phyloP scores from a whole-genome alignment of 1,140 invertebrate genomes.

The Nasonia vitripennis region DNA sequence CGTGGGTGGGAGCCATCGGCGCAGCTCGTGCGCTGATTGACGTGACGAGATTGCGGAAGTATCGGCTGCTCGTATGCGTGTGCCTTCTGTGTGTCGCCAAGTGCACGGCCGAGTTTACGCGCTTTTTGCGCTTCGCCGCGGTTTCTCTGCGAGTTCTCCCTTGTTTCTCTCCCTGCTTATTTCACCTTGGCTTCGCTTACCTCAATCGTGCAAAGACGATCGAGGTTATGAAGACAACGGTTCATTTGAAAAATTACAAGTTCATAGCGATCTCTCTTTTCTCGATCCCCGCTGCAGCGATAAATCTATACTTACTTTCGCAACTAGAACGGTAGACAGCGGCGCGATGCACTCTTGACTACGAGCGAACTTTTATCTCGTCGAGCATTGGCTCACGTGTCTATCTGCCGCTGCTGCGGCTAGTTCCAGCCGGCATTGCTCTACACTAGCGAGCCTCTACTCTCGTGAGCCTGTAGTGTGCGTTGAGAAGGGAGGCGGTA shows the following conservation, averaged over 20 bases:
- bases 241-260: not conserved
- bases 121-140: not conserved
- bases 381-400: not conserved
- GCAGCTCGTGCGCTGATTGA: constrained; percentile 18
- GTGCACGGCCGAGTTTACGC: not conserved
- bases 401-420: not conserved
- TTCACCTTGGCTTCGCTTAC: no score
- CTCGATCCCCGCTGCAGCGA: not conserved
- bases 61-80: not conserved
- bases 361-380: not conserved
- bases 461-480: not conserved
- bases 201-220: no score
- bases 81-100: not conserved
- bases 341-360: not conserved
- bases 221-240: no score
- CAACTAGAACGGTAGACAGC: not conserved
- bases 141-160: not conserved
- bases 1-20: not conserved
- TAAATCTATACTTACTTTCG: not conserved
- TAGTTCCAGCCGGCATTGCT: not conserved
- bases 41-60: constrained; percentile 35
- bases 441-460: not conserved
- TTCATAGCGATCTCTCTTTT: not conserved
- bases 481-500: not conserved
- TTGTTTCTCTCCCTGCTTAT: no score